Conservation (phyloP, 2,888 invertebrate species). For the Cecidostiba fungosa region DNA sequence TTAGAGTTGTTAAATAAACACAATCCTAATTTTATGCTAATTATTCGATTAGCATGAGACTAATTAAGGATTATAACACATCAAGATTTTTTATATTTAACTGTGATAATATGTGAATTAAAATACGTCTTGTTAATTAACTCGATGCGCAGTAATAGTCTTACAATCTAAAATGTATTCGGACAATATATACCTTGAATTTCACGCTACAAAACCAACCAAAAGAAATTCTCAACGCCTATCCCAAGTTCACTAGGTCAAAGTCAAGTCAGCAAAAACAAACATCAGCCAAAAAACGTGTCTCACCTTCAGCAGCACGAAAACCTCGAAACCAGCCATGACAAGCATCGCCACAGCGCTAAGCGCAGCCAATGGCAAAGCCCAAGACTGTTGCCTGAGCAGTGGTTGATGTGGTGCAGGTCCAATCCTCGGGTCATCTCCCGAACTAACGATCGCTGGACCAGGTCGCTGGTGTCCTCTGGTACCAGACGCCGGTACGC, state of each 20-base stretch:
- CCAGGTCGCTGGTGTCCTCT: slow-evolving; percentile 68
- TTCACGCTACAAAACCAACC: too few relatives aligned
- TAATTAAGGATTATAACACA: neutral
- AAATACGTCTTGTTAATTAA: too few relatives aligned
- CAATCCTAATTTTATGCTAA: neutral
- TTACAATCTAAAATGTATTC: too few relatives aligned
- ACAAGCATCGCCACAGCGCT: slow-evolving; percentile 92
- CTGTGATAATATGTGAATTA: too few relatives aligned
- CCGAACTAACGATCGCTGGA: neutral
- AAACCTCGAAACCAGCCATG: slow-evolving; percentile 93
- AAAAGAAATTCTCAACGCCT: too few relatives aligned
- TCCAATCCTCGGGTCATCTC: slow-evolving; percentile 67
- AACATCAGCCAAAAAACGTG: neutral
- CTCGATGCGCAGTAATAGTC: too few relatives aligned
- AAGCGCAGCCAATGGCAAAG: slow-evolving; percentile 92
- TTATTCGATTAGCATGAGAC: neutral
- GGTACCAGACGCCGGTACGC: slow-evolving; percentile 76
- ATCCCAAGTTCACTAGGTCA: too few relatives aligned
- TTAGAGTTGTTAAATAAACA: neutral
- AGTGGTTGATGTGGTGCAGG: slow-evolving; percentile 68
- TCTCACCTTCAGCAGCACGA: slow-evolving; percentile 87
- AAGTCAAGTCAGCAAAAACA: neutral
- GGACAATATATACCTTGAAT: too few relatives aligned
- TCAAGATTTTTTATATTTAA: too few relatives aligned
- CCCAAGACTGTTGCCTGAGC: slow-evolving; percentile 91